These are phyloP conservation scores for Mus spicilegus DNA, from an alignment of 2,113 vertebrate species.

Conservation along the genomic window DNA sequence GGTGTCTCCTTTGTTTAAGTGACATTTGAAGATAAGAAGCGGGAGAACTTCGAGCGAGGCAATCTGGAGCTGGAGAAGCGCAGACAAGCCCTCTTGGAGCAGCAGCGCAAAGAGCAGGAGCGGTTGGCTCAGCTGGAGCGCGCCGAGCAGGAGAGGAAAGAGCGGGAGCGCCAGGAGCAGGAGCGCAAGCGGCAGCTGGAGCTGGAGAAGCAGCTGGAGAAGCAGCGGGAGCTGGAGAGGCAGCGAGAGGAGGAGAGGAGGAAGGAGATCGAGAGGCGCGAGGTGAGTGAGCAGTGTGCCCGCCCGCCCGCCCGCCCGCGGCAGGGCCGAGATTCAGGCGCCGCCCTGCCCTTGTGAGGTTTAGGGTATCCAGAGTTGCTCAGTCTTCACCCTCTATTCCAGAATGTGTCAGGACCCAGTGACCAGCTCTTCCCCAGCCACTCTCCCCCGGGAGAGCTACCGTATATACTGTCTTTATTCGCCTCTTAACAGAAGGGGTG, in stretches of 20 bases:
- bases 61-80: constrained; percentile 98
- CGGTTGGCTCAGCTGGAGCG: constrained; percentile 94
- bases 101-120: constrained; percentile 98
- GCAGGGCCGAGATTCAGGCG: background rate
- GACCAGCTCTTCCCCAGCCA: background rate
- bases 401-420: background rate
- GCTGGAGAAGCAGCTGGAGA: constrained; percentile 95
- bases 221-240: constrained; percentile 89
- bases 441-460: background rate
- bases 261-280: constrained; percentile 94
- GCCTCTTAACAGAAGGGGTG: background rate
- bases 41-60: constrained; percentile 98
- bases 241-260: constrained; percentile 93
- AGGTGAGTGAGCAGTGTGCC: constrained; percentile 84
- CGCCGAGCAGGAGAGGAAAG: constrained; percentile 95
- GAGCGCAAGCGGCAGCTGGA: constrained; percentile 95
- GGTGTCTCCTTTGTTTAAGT: constrained; percentile 83
- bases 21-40: constrained; percentile 98
- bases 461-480: background rate
- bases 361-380: background rate
- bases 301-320: no score
- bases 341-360: background rate
- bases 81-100: constrained; percentile 95
- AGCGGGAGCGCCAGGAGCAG: constrained; percentile 95
- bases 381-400: accelerated